Evolutionary conservation across 2,888 invertebrate genomes (phyloP).

Genomic region (Psylliodes chrysocephalus): DNA sequence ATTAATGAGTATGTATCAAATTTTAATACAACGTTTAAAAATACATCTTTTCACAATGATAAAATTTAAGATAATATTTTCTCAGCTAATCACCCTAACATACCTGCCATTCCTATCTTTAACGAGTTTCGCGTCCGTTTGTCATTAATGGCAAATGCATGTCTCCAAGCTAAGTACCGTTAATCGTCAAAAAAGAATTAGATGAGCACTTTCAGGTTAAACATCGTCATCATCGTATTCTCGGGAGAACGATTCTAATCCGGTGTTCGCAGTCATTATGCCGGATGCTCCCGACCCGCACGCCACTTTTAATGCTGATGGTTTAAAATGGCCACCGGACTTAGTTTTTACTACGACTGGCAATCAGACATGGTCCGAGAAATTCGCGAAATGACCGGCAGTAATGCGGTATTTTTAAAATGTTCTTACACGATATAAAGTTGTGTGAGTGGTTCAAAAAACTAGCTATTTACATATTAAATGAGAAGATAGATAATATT

Average conservation of each 20-base stretch:
- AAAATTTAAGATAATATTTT: no score
- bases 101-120: not conserved
- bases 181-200: conserved; percentile 20
- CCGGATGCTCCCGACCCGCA: conserved; percentile 28
- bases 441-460: not conserved
- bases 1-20: no score
- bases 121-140: conserved; percentile 3
- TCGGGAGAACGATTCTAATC: conserved; percentile 30
- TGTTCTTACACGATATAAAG: not conserved
- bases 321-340: conserved; percentile 33
- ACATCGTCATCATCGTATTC: conserved; percentile 31
- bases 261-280: conserved; percentile 23
- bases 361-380: conserved; percentile 21
- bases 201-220: conserved; percentile 26
- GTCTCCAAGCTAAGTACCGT: conserved; percentile 10
- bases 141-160: conserved; percentile 19
- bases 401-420: conserved; percentile 14
- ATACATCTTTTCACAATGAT: no score
- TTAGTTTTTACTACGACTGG: conserved; percentile 26
- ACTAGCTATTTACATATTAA: no score
- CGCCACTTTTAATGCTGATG: conserved; percentile 40
- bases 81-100: not conserved
- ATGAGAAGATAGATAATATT: no score
- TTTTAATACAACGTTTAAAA: no score
- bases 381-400: not conserved